A percentile compares a stretch with the other conserved stretches of the same genome.
Conservation (phyloP, 2,797 vertebrate genomes). For the Epinephelus malabaricus region DNA sequence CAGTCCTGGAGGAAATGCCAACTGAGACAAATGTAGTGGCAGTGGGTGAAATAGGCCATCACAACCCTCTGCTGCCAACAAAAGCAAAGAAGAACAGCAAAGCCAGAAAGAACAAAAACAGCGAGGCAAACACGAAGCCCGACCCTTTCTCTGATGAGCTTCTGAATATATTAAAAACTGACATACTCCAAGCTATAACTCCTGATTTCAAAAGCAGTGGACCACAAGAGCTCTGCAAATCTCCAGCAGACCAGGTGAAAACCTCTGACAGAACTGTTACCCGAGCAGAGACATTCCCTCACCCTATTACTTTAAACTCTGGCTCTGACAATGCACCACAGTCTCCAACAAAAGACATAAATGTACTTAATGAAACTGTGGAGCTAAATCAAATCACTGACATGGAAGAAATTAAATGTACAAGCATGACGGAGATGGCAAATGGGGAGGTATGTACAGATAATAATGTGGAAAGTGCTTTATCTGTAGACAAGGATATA, state of each 20-base stretch:
- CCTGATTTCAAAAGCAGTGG: constrained; percentile 81
- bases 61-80: constrained; percentile 57
- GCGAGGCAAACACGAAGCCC: constrained; percentile 53
- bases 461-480: constrained; percentile 45
- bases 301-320: constrained; percentile 44
- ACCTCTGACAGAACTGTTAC: constrained; percentile 54
- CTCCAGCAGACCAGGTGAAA: constrained; percentile 55
- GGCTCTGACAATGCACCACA: constrained; percentile 55
- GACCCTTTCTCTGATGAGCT: constrained; percentile 78
- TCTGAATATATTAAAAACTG: constrained; percentile 81
- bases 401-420: constrained; percentile 33
- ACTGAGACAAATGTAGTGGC: constrained; percentile 71
- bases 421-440: constrained; percentile 52
- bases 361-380: constrained; percentile 42
- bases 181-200: constrained; percentile 79
- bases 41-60: constrained; percentile 55
- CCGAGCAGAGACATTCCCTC: constrained; percentile 62
- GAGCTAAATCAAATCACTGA: constrained; percentile 39
- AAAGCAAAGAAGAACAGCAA: constrained; percentile 85
- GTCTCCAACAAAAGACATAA: constrained; percentile 58
- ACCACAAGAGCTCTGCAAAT: constrained; percentile 62
- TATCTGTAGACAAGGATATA: constrained; percentile 62
- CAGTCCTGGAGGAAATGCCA: constrained; percentile 69
- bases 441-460: constrained; percentile 56
- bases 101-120: constrained; percentile 83